Evolutionary conservation across 2,113 vertebrate genomes (phyloP).

Genomic region (Lycaon pictus): DNA sequence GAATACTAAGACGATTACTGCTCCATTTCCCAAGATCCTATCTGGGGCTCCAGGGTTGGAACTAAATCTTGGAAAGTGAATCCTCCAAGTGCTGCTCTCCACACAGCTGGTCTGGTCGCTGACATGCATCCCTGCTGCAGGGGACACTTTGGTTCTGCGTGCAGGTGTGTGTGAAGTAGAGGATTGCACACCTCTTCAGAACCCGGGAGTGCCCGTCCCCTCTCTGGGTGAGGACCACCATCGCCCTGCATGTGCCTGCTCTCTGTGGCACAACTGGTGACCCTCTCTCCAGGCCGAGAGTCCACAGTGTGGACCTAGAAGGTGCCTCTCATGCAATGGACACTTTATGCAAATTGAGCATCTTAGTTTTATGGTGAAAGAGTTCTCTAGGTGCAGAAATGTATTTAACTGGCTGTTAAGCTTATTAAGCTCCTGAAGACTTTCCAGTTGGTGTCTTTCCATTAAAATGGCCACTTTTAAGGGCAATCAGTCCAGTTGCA

Average conservation of each 20-base stretch:
- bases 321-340: accelerated
- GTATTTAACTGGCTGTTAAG: not conserved
- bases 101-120: not conserved
- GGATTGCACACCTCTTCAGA: not conserved
- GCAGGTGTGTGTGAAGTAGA: not conserved
- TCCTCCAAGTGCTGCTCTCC: not conserved
- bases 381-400: not conserved
- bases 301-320: not conserved
- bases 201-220: too few species aligned
- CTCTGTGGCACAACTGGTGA: not conserved
- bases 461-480: not conserved
- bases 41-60: not conserved
- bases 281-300: not conserved
- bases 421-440: not conserved
- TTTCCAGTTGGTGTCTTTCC: not conserved
- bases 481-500: not conserved
- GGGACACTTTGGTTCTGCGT: not conserved
- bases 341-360: not conserved
- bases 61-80: not conserved
- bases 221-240: not conserved
- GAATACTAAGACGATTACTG: slow-evolving; percentile 21
- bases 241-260: not conserved
- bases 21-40: slow-evolving; percentile 40
- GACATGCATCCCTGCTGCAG: not conserved
- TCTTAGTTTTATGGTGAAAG: not conserved